These are phyloP conservation scores for Mya arenaria DNA, from an alignment of 1,140 invertebrate genomes.

Conservation along the genomic window DNA sequence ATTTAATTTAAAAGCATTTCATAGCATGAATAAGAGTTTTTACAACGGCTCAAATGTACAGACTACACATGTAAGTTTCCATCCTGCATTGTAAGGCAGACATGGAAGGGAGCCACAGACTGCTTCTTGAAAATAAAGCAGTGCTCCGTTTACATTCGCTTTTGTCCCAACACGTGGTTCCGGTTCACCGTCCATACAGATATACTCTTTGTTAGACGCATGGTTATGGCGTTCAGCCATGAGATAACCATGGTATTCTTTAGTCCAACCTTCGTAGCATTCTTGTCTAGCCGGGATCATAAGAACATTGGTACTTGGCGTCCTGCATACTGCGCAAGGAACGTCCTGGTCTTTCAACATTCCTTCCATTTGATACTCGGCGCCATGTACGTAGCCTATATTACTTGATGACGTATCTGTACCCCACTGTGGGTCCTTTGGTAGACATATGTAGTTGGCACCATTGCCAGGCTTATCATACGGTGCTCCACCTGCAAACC, in stretches of 20 bases:
- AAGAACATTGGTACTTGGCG: neutral
- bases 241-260: conserved; percentile 65
- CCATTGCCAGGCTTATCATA: neutral
- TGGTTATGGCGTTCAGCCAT: conserved; percentile 35
- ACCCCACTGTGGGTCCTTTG: neutral
- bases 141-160: conserved; percentile 49
- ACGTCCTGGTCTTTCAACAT: conserved; percentile 46
- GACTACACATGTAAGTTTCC: no score
- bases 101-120: conserved; percentile 57
- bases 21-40: no score
- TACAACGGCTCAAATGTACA: no score
- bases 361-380: conserved; percentile 11
- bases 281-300: conserved; percentile 65
- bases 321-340: conserved; percentile 53
- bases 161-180: conserved; percentile 40
- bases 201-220: conserved; percentile 44
- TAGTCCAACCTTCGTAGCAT: conserved; percentile 60
- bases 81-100: no score
- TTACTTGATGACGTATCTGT: neutral
- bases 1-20: no score
- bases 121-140: conserved; percentile 54
- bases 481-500: neutral
- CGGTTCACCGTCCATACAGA: conserved; percentile 62
- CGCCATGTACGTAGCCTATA: neutral
- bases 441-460: conserved; percentile 9